Conservation (phyloP, 92 coral and sea anemone genomes). For the Actinostola sp. region DNA sequence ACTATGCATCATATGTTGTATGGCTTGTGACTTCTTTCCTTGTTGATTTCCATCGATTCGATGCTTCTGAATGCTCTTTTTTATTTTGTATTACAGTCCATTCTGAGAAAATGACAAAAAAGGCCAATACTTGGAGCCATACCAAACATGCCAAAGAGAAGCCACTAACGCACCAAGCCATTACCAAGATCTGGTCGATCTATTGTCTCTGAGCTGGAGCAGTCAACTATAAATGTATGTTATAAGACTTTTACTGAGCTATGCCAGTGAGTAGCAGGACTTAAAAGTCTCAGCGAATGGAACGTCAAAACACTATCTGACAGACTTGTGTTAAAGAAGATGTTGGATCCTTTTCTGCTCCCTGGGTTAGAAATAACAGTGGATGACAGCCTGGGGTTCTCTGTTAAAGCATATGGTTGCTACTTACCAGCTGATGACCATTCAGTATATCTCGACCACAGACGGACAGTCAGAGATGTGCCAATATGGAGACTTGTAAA, state of each 20-base stretch:
- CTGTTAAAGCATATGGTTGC: constrained; percentile 50
- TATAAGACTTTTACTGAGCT: constrained; percentile 31
- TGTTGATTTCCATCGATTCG: constrained; percentile 5
- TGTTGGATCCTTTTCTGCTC: constrained; percentile 17
- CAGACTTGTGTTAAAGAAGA: constrained; percentile 33
- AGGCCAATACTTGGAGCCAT: too few species aligned
- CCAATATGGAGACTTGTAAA: constrained; percentile 43
- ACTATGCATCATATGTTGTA: background rate
- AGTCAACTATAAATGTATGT: background rate
- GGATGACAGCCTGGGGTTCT: constrained; percentile 16
- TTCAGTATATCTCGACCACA: constrained; percentile 28
- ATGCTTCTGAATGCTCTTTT: background rate
- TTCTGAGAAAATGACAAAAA: constrained; percentile 25
- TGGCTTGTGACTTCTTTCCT: background rate
- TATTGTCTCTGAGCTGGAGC: background rate
- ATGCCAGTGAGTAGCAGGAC: constrained; percentile 15
- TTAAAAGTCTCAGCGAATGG: constrained; percentile 45
- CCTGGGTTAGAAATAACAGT: constrained; percentile 32
- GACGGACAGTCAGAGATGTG: constrained; percentile 28
- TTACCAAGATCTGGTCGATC: constrained; percentile 41
- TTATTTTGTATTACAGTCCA: constrained; percentile 10
- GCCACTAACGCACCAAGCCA: constrained; percentile 38
- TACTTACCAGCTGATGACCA: constrained; percentile 58
- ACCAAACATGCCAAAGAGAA: constrained; percentile 24
- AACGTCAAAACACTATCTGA: constrained; percentile 23